Evolutionary conservation across 2,113 vertebrate species (phyloP), one percentile per base, ranked within the genome.

Genomic region (Callipepla californica): DNA sequence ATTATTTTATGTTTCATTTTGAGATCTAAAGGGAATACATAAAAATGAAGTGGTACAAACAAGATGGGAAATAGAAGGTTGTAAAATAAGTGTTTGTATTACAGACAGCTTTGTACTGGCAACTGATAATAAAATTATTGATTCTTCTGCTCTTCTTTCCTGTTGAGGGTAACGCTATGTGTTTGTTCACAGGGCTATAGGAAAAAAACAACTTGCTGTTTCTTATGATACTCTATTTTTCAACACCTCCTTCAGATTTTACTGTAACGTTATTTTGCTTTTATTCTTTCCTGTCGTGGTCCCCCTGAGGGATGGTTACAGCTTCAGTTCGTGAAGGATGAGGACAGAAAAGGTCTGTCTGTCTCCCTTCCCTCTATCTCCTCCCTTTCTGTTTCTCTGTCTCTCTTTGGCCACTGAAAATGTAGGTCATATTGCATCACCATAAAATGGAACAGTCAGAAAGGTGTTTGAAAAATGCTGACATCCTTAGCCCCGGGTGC

Each of bases 341-440:
- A 97, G 88, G 96, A 97, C 95, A 97, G 95, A 95, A 96, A 95
- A 97, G 95, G 87, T 97, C 94, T 97, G 93, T 93, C 95, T 94
- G 85, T 96, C 95, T 94, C 59, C 72, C 76, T 94, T 95, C 96
- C 94, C 92, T 94, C 92, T 94, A 30, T 81, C 93, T 92, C 95
- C 94, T 96, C 87, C 87, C 90, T 89, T 88, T 96, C 93, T 94
- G 51, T 96, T 85, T 93, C 97, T 96, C 87, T 59, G 94, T 97
- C 94, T 98, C 97, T 97, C 97, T 97, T 87, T 98, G 97, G 96
- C 97, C 96, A 45, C 95, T 95, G 97, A 95, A 95, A 98, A 98
- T 98, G 98, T 98, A 98, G 98, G 98, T 98, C 98, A 98, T 79
- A 96, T 98, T 97, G 98, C 98, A 97, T 98, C 97, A 98, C 96